Conservation (phyloP, 1,140 invertebrate species). For the Eufriesea mexicana region DNA sequence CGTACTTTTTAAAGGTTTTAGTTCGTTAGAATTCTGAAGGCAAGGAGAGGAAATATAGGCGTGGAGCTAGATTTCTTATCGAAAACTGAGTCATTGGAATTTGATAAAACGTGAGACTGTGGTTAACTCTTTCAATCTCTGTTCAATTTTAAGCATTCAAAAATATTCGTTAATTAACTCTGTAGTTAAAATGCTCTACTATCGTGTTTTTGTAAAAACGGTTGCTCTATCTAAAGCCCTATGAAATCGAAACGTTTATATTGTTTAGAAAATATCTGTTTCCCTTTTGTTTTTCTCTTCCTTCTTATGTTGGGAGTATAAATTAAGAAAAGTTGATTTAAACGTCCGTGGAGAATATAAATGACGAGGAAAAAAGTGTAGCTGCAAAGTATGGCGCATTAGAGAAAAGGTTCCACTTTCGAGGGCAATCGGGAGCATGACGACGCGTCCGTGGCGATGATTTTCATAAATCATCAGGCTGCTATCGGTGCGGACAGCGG, state of each 20-base stretch:
- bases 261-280: neutral
- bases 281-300: no score
- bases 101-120: neutral
- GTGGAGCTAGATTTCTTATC: neutral
- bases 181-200: no score
- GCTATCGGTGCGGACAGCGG: constrained; percentile 61
- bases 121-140: neutral
- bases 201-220: neutral
- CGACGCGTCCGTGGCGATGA: constrained; percentile 13
- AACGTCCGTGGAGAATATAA: neutral
- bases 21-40: neutral
- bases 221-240: no score
- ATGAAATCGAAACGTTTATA: neutral
- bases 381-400: constrained; percentile 23
- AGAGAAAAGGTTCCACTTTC: constrained; percentile 32
- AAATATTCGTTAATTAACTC: no score
- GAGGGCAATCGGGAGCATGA: constrained; percentile 22
- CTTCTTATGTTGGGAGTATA: neutral
- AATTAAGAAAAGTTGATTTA: neutral
- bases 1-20: neutral
- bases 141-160: no score
- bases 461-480: constrained; percentile 49
- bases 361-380: neutral
- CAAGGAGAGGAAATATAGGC: neutral
- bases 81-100: neutral